phyloP scores from a whole-genome alignment of 2,888 invertebrate genomes.

The Idaea straminata region DNA sequence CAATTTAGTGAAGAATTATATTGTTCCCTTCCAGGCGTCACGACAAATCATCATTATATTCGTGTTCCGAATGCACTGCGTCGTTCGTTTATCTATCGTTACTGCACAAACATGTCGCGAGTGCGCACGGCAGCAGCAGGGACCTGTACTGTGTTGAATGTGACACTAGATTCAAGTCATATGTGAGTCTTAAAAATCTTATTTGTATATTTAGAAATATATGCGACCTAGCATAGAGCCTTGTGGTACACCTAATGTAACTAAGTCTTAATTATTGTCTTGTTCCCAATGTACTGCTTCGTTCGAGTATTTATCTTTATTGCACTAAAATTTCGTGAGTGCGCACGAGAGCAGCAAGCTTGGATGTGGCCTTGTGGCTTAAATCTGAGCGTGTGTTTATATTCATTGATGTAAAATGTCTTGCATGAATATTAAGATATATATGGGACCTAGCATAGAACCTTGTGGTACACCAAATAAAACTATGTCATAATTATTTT shows the following conservation, averaged over 20 bases:
- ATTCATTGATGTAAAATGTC: no score
- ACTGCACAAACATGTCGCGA: constrained; percentile 48
- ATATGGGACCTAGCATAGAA: no score
- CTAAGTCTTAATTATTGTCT: neutral
- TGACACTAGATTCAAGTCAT: constrained; percentile 60
- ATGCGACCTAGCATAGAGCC: neutral
- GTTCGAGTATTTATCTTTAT: no score
- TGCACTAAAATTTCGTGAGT: no score
- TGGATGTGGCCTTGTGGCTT: no score
- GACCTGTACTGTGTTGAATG: constrained; percentile 74
- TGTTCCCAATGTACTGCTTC: no score
- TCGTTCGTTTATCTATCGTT: constrained; percentile 60
- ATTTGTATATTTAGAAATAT: no score
- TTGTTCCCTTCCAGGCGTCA: constrained; percentile 53
- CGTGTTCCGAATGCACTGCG: constrained; percentile 52
- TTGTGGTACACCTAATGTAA: neutral
- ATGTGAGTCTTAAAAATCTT: constrained; percentile 40
- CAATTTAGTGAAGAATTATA: neutral
- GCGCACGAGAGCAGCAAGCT: no score
- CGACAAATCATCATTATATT: constrained; percentile 49
- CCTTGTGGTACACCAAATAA: no score
- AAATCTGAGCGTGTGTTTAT: no score
- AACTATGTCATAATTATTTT: constrained; percentile 44
- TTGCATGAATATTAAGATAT: no score
- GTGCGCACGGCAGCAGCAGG: constrained; percentile 49